Percentiles rank a stretch among this genome's conserved stretches.
Evolutionary conservation across 2,797 vertebrate genomes (phyloP).

Genomic region (Pantherophis vulpinus): DNA sequence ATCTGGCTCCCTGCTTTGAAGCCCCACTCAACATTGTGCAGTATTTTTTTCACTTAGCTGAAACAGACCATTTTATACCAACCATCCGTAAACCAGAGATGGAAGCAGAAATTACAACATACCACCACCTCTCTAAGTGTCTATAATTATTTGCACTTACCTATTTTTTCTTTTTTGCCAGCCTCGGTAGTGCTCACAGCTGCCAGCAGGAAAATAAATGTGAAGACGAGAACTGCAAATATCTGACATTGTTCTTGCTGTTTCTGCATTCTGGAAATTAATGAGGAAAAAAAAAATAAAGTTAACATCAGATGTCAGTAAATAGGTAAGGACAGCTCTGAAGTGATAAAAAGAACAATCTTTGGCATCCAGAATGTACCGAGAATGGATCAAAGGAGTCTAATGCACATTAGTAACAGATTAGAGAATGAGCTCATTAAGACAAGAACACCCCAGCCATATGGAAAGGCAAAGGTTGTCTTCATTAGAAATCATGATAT

Average conservation of each 20-base stretch:
- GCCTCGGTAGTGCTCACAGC: conserved; percentile 70
- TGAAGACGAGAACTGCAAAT: conserved; percentile 70
- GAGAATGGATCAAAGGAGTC: conserved; percentile 1
- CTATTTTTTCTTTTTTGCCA: conserved; percentile 79
- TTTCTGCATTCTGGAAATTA: conserved; percentile 70
- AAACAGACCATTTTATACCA: background rate
- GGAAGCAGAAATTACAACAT: background rate
- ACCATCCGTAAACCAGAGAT: background rate
- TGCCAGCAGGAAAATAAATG: conserved; percentile 72
- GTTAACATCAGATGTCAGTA: background rate
- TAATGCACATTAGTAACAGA: background rate
- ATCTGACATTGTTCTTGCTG: conserved; percentile 63
- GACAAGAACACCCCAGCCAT: background rate
- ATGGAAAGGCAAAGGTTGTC: background rate
- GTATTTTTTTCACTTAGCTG: background rate
- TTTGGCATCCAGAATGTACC: background rate
- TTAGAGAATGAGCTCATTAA: background rate
- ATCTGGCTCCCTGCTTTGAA: background rate
- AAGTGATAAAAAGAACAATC: background rate
- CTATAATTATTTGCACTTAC: conserved; percentile 53
- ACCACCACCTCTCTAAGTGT: background rate
- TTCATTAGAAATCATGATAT: background rate
- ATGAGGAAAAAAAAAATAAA: background rate
- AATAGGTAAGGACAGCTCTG: background rate
- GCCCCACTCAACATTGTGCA: background rate